Evolutionary conservation across 2,113 vertebrate species (phyloP).

Genomic region (Erinaceus europaeus): DNA sequence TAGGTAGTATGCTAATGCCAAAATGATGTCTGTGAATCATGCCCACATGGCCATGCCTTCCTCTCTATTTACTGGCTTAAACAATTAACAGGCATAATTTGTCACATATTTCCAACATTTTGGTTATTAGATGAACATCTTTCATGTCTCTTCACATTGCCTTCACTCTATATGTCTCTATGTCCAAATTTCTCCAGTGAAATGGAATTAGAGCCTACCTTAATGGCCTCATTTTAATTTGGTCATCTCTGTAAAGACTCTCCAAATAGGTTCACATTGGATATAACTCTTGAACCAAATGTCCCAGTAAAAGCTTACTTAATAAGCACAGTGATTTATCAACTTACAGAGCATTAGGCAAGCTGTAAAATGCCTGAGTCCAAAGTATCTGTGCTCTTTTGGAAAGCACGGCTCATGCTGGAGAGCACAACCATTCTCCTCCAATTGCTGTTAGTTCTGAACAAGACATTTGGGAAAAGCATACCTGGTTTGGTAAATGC

Average conservation of each 20-base stretch:
- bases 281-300: neutral
- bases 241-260: neutral
- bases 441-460: neutral
- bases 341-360: neutral
- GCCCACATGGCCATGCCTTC: too few relatives aligned
- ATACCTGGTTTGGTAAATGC: neutral
- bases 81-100: too few relatives aligned
- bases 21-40: too few relatives aligned
- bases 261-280: neutral
- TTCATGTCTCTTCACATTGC: neutral
- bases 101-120: too few relatives aligned
- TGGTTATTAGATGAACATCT: fast-evolving
- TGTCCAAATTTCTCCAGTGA: neutral
- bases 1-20: too few relatives aligned
- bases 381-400: neutral
- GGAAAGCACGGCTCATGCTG: neutral
- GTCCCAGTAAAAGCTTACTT: neutral
- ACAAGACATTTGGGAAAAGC: slow-evolving; percentile 13
- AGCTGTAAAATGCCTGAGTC: neutral
- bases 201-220: neutral
- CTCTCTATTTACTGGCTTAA: too few relatives aligned
- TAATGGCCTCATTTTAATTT: neutral
- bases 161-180: neutral
- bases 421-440: neutral
- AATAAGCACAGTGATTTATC: neutral